Evolutionary conservation across 2,113 vertebrate species (phyloP), one percentile per base, ranked within the genome.

Genomic region (Herpetotheres cachinnans): DNA sequence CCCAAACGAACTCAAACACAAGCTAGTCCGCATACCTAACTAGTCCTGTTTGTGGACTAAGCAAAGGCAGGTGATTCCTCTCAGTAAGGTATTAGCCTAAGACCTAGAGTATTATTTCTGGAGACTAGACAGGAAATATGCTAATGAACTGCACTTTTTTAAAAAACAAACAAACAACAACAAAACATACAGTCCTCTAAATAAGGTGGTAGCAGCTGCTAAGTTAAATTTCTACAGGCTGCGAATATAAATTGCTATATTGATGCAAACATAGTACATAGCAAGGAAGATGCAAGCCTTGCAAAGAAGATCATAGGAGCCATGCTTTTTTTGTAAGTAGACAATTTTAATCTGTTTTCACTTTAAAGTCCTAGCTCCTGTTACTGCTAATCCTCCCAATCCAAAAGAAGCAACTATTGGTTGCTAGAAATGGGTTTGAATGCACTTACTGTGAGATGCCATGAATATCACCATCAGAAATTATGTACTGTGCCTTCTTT

Each of bases 391-490:
- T 69, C 56, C 22, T 14, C 38, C 38, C 69, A 26, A 18, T 56
- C 66, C 73, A 72, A 80, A 91, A 93, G 66, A 76, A 80, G 78
- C 49, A 90, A 69, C 54, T 72, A 10, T 72, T 32, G 69, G 52
- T 54, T 87, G 20, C 54, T 76, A 55, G 95, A 87, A 94, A 79
- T 50, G 49, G 40, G 62, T 85, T 87, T 73, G 70, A 85, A 96
- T 54, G 50, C 50, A 82, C 93, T 96, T 96, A 91, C 89, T 76
- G 44, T 85, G 90, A 87, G 74, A 84, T 32, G 18, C 55, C 78
- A 89, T 86, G 90, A 96, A 73, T 83, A 95, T 72, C 40, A 34
- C 83, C 87, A 85, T 74, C 81, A 95, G 83, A 93, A 89, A 81
- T 34, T 20, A 80, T 42, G 32, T 34, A 46, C 55, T 14, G 81